Evolutionary conservation across 2,113 vertebrate genomes (phyloP).

Genomic region (Eublepharis macularius): DNA sequence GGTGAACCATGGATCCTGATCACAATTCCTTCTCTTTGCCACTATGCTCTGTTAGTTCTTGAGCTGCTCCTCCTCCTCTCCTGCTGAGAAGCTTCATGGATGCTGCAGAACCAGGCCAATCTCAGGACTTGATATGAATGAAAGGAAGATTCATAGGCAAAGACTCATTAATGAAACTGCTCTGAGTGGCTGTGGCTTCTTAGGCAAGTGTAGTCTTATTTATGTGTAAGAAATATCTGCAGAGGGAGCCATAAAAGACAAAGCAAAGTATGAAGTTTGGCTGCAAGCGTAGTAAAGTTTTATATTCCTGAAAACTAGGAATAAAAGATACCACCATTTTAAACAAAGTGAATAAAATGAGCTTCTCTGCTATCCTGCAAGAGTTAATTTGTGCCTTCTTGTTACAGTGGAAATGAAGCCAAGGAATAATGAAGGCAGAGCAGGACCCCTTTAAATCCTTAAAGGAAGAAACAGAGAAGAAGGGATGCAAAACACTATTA

Average conservation of each 20-base stretch:
- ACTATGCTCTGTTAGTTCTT: too few species aligned
- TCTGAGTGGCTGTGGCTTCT: neutral
- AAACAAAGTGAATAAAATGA: conserved; percentile 67
- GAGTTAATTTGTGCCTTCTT: conserved; percentile 65
- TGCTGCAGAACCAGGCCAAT: accelerated
- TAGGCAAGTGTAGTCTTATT: conserved; percentile 53
- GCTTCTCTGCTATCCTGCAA: conserved; percentile 52
- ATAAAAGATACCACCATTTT: conserved; percentile 71
- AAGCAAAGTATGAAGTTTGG: conserved; percentile 72
- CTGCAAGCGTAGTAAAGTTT: conserved; percentile 74
- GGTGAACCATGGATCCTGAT: too few species aligned
- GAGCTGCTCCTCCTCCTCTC: too few species aligned
- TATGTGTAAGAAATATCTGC: conserved; percentile 66
- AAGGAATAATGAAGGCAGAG: conserved; percentile 4
- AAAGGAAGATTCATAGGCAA: accelerated
- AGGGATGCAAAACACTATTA: too few species aligned
- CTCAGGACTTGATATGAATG: neutral
- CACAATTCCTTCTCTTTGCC: neutral
- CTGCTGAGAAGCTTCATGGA: neutral
- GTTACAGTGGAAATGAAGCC: conserved; percentile 33
- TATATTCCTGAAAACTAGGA: conserved; percentile 75
- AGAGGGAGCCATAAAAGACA: conserved; percentile 73
- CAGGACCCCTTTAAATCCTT: neutral
- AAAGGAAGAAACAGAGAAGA: neutral
- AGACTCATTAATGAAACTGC: neutral